Percentiles rank a stretch among this genome's conserved stretches.
These are phyloP conservation scores for Polyodon spathula DNA, from an alignment of 2,113 vertebrate species.

Conservation along the genomic window DNA sequence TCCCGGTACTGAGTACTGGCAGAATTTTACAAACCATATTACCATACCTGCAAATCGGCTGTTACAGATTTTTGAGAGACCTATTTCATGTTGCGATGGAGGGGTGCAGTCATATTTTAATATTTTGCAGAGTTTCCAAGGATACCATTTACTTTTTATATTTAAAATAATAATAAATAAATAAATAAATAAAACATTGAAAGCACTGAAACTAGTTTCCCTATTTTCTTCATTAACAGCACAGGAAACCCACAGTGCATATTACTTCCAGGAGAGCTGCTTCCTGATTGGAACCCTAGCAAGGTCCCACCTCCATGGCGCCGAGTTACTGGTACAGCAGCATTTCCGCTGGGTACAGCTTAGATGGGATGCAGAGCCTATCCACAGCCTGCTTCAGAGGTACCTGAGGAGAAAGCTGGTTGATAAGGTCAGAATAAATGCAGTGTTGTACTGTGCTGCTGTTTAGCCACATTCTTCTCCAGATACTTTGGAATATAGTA, in stretches of 20 bases:
- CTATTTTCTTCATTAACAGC: slow-evolving; percentile 32
- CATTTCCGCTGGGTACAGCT: slow-evolving; percentile 93
- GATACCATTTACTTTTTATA: no score
- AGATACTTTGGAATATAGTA: no score
- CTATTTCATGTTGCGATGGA: no score
- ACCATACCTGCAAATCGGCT: no score
- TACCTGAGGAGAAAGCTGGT: slow-evolving; percentile 75
- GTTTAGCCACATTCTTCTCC: not conserved
- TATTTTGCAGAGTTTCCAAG: no score
- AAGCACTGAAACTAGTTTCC: no score
- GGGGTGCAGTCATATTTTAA: no score
- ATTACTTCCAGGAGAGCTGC: slow-evolving; percentile 73
- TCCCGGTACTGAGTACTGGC: no score
- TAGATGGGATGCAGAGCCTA: slow-evolving; percentile 85
- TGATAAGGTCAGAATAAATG: slow-evolving; percentile 61
- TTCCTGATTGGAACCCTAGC: slow-evolving; percentile 80
- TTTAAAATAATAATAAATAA: no score
- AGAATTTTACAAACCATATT: no score
- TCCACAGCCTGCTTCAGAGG: slow-evolving; percentile 72
- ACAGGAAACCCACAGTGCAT: slow-evolving; percentile 56
- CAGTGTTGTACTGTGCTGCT: not conserved
- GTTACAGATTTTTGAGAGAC: no score
- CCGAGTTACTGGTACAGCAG: slow-evolving; percentile 81
- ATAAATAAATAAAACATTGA: no score
- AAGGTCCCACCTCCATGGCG: slow-evolving; percentile 76